Evolutionary conservation across 2,888 invertebrate genomes (phyloP).

Genomic region (Lochmaea capreae): DNA sequence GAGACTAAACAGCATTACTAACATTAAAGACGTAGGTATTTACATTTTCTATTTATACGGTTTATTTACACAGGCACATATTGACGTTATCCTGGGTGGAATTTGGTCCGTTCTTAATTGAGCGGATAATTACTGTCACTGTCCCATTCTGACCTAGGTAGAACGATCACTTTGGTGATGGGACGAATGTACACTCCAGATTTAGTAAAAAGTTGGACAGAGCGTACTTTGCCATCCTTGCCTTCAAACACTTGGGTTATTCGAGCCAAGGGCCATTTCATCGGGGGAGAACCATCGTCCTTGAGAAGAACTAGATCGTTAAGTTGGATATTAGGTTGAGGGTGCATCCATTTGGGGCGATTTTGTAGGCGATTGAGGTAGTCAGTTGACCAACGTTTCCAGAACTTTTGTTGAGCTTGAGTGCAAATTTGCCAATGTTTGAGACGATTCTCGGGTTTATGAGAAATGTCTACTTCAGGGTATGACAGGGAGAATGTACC

Average conservation of each 20-base stretch:
- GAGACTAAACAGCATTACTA: background rate
- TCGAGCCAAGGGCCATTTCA: too few species aligned
- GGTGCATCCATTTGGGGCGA: too few species aligned
- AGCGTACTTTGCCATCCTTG: too few species aligned
- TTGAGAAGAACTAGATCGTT: background rate
- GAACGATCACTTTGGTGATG: constrained; percentile 17
- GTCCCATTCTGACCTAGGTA: constrained; percentile 14
- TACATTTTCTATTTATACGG: background rate
- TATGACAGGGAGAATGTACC: too few species aligned
- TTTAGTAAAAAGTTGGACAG: constrained; percentile 11
- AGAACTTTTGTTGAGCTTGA: too few species aligned
- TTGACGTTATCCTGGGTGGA: background rate
- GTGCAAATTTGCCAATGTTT: too few species aligned
- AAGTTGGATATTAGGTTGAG: too few species aligned
- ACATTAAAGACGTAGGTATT: too few species aligned
- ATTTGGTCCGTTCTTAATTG: background rate
- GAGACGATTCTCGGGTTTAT: too few species aligned
- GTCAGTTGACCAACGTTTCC: too few species aligned
- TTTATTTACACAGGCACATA: background rate
- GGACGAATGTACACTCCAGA: constrained; percentile 23
- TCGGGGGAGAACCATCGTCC: background rate
- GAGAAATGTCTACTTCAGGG: too few species aligned
- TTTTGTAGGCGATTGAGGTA: background rate
- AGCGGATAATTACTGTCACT: background rate
- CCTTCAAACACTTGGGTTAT: too few species aligned